Percentiles rank a stretch among this genome's conserved stretches.
Conservation (phyloP, 2,797 vertebrate species). For the Sibirionetta formosa region DNA sequence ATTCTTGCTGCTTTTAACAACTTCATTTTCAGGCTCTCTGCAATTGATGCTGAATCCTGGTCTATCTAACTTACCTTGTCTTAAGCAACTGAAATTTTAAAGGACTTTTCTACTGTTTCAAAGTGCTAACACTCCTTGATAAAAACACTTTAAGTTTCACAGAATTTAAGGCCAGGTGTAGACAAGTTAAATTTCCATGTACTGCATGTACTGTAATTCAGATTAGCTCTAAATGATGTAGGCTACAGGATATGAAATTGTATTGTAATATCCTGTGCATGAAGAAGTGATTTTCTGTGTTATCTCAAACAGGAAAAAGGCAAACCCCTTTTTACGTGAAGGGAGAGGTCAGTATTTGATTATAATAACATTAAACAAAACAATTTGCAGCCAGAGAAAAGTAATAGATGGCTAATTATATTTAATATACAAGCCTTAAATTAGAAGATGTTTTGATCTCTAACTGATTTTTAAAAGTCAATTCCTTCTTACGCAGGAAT, state of each 20-base stretch:
- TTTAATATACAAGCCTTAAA: not conserved
- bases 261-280: not conserved
- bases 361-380: not conserved
- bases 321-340: not conserved
- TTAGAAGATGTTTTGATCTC: not conserved
- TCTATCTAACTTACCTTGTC: not conserved
- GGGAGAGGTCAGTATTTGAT: not conserved
- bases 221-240: not conserved
- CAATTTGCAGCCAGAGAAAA: not conserved
- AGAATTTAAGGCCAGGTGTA: not conserved
- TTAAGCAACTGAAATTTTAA: not conserved
- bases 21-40: not conserved
- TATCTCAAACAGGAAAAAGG: not conserved
- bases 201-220: not conserved
- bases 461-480: conserved; percentile 9
- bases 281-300: not conserved
- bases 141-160: not conserved
- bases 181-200: not conserved
- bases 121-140: accelerated
- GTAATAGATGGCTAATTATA: not conserved
- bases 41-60: not conserved
- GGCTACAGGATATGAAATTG: not conserved
- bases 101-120: not conserved
- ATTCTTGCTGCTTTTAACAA: not conserved
- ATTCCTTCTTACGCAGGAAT: conserved; percentile 84